Base-by-base conservation (phyloP, 2,797 vertebrate genomes). In the Poeciliopsis turneri region DNA sequence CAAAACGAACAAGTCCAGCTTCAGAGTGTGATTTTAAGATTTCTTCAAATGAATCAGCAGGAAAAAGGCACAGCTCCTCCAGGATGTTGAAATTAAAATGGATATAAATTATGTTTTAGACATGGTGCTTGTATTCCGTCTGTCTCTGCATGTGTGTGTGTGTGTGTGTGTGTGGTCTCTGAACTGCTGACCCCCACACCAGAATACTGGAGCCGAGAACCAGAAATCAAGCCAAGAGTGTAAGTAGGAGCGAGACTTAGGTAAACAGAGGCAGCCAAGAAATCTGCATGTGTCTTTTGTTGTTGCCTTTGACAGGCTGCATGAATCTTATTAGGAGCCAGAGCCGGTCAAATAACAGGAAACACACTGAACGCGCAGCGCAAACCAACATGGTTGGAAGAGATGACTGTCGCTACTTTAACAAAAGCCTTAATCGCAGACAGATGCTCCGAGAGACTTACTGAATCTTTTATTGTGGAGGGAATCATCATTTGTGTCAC, bases 111-210 rank as follows among this genome's bases (percentile, higher is more conserved):
- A 46, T 78, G 88, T 90, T 90, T 86, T 73, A 86, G 70, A 86
- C 77, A 49, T 87, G n/a, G 78, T 83, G 82, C 88, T 78, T 81
- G 72, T 43, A 28, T 69, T 81, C 49, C 16, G 30, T 55, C 30
- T 69, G 45, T 36, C 76, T 84, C 79, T 88, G 82, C 79, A 90
- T 39, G 36, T 39, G 36, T 39, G 36, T 39, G 36, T 5, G 36
- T 39, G 36, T 83, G 86, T 80, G 82, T 91, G 84, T 94, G 91
- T 91, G 93, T 94, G 93, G 92, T 94, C 91, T 91, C 73, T 84
- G 76, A 81, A 88, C 83, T 84, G 88, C 92, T 76, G 74, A 84
- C 90, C 90, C 88, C 88, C 74, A 80, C 85, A 77, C 78, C 79
- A 84, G 86, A 87, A 72, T 49, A 57, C 86, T 90, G 87, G 86